Base-by-base conservation (phyloP, 2,797 vertebrate genomes). In the Rhinogobio ventralis region DNA sequence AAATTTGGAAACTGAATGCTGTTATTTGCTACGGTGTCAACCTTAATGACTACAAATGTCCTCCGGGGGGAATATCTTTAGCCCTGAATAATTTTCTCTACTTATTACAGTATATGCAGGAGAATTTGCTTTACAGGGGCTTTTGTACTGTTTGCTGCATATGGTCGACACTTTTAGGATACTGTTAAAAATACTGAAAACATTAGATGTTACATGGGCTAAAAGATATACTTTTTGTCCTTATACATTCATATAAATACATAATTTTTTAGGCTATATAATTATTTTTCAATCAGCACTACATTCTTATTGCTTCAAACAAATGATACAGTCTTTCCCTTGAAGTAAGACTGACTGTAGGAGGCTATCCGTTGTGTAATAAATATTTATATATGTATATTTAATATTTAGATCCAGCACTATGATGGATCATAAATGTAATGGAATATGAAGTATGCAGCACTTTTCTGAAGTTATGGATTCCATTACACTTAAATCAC, bases 1-100 rank as follows among this genome's bases (percentile, higher is more conserved):
- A 51, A 39, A 62, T 66, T 8, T 66, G 23, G 14, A 20, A 74
- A 74, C 14, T 10, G 10, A 42, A 66, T 55, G 82, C 49, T 45
- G 73, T 19, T 74, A 53, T 66, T 76, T 83, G 62, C 30, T 30
- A 76, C 7, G 8, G 33, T 69, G 49, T 57, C 36, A 68, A 23
- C 46, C 25, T 83, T 83, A 68, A 83, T 69, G 82, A 68, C n/a
- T 83, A 77, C 36, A 68, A 53, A 36, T 68, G 36, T 83, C 82
- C 73, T 57, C 64, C 0, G 14, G 62, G 81, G n/a, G 15, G 64
- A 82, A 75, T 66, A 42, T 53, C 23, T 75, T 83, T 51, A 83
- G 71, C 74, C 55, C 14, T 51, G 28, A 46, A 46, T 82, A 17
- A 62, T n/a, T 72, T 25, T 23, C 14, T 11, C 78, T 49, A n/a